These are phyloP conservation scores for Automeris io DNA, from an alignment of 2,888 invertebrate species.

Conservation along the genomic window DNA sequence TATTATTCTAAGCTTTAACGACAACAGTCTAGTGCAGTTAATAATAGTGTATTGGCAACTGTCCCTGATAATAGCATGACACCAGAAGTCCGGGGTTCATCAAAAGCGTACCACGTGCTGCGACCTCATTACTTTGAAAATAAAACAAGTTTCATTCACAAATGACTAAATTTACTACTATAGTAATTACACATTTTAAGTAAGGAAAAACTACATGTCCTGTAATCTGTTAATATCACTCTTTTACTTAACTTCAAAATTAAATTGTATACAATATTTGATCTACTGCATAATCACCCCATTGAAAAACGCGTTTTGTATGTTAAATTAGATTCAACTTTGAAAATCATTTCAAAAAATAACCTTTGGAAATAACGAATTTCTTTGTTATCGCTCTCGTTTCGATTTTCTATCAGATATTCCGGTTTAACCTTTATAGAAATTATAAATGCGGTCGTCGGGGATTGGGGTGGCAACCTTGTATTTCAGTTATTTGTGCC, in stretches of 20 bases:
- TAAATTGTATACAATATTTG: too few species aligned
- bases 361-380: slow-evolving; percentile 9
- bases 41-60: slow-evolving; percentile 58
- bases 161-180: slow-evolving; percentile 57
- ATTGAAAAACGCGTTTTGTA: slow-evolving; percentile 32
- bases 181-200: slow-evolving; percentile 71
- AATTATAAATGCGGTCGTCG: slow-evolving; percentile 71
- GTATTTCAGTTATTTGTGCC: slow-evolving; percentile 75
- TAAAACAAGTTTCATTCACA: slow-evolving; percentile 72
- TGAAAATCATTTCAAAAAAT: too few species aligned
- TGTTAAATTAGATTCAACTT: too few species aligned
- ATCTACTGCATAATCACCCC: too few species aligned
- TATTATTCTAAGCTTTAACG: not conserved
- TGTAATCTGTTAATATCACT: too few species aligned
- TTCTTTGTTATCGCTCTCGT: slow-evolving; percentile 41
- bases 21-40: slow-evolving; percentile 14
- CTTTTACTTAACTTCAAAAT: too few species aligned
- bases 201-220: too few species aligned
- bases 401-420: slow-evolving; percentile 64
- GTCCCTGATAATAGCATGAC: slow-evolving; percentile 26
- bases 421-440: slow-evolving; percentile 71
- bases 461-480: slow-evolving; percentile 73
- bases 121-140: slow-evolving; percentile 60
- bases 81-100: slow-evolving; percentile 19
- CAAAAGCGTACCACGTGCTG: slow-evolving; percentile 26